Evolutionary conservation across 2,113 vertebrate genomes (phyloP).

Genomic region (Hyla sarda): DNA sequence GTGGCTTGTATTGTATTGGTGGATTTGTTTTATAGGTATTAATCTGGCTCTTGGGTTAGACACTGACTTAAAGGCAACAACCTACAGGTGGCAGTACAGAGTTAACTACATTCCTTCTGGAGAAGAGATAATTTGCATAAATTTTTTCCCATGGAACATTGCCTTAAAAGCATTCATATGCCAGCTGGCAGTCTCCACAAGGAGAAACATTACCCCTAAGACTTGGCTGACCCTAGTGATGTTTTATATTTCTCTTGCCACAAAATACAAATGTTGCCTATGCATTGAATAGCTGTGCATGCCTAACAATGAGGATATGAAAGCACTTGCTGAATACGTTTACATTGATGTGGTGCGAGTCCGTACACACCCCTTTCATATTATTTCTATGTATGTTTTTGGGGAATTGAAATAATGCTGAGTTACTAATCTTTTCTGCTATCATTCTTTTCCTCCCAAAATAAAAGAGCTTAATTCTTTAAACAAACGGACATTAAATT

Average conservation of each 20-base stretch:
- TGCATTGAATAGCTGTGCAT: background rate
- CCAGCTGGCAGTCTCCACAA: too few relatives aligned
- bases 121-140: too few relatives aligned
- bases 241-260: background rate
- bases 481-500: conserved; percentile 52
- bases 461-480: conserved; percentile 48
- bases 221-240: background rate
- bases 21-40: too few relatives aligned
- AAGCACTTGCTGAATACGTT: background rate
- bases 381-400: conserved; percentile 1
- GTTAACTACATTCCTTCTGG: too few relatives aligned
- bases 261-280: too few relatives aligned
- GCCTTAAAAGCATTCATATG: too few relatives aligned
- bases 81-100: too few relatives aligned
- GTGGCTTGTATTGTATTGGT: too few relatives aligned
- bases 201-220: too few relatives aligned
- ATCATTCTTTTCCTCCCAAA: conserved; percentile 33
- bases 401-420: conserved; percentile 20
- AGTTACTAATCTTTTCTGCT: conserved; percentile 31
- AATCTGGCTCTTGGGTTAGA: too few relatives aligned
- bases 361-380: background rate
- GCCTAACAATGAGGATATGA: background rate
- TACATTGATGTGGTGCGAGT: background rate
- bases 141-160: too few relatives aligned
- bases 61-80: too few relatives aligned